These are phyloP conservation scores for Thera britannica DNA, from an alignment of 2,888 invertebrate species.

Conservation along the genomic window DNA sequence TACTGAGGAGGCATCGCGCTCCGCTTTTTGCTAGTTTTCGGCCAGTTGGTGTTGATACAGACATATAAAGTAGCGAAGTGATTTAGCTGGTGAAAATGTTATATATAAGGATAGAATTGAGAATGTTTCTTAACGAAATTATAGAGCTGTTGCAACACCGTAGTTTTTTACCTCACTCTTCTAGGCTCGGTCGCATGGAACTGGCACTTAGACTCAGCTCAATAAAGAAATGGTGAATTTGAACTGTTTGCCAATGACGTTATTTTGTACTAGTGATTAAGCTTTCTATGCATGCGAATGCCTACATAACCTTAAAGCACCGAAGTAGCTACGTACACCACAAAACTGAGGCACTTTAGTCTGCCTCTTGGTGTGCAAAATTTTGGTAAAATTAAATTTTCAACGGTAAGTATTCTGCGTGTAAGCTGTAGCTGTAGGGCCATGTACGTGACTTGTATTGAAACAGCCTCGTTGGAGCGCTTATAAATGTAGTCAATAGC, in stretches of 20 bases:
- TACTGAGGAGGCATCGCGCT: conserved; percentile 17
- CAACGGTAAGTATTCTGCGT: conserved; percentile 24
- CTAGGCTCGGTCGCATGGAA: no score
- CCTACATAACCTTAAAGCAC: neutral
- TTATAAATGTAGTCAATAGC: neutral
- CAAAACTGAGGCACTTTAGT: conserved; percentile 19
- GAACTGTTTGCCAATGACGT: no score
- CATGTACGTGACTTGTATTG: conserved; percentile 26
- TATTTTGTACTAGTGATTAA: no score
- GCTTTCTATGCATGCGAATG: no score
- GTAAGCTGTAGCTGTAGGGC: conserved; percentile 17
- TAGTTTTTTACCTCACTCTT: no score
- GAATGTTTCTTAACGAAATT: no score
- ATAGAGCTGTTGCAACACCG: no score
- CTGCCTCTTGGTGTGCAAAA: conserved; percentile 13
- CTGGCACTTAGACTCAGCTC: no score
- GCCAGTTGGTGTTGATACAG: conserved; percentile 15
- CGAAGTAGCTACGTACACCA: neutral
- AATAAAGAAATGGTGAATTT: no score
- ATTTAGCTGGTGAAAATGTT: neutral
- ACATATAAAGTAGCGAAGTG: conserved; percentile 6
- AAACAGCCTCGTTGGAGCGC: conserved; percentile 10
- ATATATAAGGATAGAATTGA: no score
- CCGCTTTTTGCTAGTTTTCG: conserved; percentile 29
- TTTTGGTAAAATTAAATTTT: conserved; percentile 25